A percentile compares a stretch with the other conserved stretches of the same genome.
These are phyloP conservation scores for Teleogryllus occipitalis DNA, from an alignment of 1,140 invertebrate genomes.

Conservation along the genomic window DNA sequence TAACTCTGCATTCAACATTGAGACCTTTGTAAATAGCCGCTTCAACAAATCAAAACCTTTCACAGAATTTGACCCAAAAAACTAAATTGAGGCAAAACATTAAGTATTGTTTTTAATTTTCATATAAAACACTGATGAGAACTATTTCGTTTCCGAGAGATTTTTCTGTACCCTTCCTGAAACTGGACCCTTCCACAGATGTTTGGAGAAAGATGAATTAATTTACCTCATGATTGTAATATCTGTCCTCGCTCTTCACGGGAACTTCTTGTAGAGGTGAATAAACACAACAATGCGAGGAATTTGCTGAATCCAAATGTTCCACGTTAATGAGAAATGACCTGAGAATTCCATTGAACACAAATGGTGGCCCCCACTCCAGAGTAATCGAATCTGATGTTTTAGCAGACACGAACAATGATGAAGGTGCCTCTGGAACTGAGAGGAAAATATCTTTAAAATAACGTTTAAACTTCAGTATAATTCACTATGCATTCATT, in stretches of 20 bases:
- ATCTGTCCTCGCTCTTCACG: background rate
- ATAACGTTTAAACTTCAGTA: background rate
- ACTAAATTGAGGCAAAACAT: too few species aligned
- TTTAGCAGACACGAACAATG: background rate
- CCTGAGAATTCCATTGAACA: conserved; percentile 13
- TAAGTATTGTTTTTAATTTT: too few species aligned
- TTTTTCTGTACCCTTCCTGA: too few species aligned
- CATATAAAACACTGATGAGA: too few species aligned
- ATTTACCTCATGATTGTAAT: conserved; percentile 8
- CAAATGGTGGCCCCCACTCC: conserved; percentile 7
- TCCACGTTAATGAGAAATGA: conserved; percentile 15
- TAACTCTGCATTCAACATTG: too few species aligned
- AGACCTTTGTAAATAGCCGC: too few species aligned
- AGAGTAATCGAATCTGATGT: background rate
- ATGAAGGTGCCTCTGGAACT: conserved; percentile 3
- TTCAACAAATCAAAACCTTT: too few species aligned
- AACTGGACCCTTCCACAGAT: too few species aligned
- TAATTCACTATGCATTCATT: background rate
- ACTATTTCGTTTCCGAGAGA: too few species aligned
- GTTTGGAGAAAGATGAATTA: background rate
- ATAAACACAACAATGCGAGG: conserved; percentile 12
- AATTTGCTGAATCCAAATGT: conserved; percentile 7
- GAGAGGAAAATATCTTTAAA: background rate
- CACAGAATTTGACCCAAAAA: too few species aligned
- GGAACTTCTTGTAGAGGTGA: conserved; percentile 12